Evolutionary conservation across 2,888 invertebrate species (phyloP), one percentile per base, ranked within the genome.

Genomic region (Latrodectus elegans): DNA sequence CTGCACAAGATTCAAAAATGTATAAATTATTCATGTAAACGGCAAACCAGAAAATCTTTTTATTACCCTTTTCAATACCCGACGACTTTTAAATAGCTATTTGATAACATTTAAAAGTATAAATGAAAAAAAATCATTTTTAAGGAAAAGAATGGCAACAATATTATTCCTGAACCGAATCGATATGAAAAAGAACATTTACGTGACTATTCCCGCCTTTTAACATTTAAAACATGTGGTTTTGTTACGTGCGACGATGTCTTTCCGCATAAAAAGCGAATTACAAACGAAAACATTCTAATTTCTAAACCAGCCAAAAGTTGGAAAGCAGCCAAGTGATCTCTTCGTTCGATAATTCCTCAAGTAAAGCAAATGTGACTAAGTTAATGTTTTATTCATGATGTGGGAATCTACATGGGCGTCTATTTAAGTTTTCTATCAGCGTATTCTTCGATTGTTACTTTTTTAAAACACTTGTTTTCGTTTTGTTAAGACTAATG

Each of bases 371-470:
- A 60, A 60, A 60, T 60, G 60, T 60, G n/a, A 60, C 60, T 60
- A n/a, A 60, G n/a, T n/a, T 15, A 60, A 60, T 60, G 60, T 60
- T 60, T 60, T 60, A 60, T 60, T 60, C 60, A 60, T 60, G 60
- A 60, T 15, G 60, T 60, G 12, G n/a, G 60, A 38, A 38, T 38
- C 38, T 38, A 6, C 38, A 38, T 38, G 4, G 38, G 38, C 38
- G 38, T n/a, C n/a, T n/a, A 60, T 60, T 60, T 60, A n/a, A 60
- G 14, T 60, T 60, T 60, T 60, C 60, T 60, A 60, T 60, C 60
- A 60, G n/a, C 12, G n/a, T 12, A 60, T 60, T 60, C 60, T 15
- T 6, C 12, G 60, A n/a, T 14, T 60, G n/a, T 60, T n/a, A 60
- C 60, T n/a, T 60, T 60, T 60, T 60, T 60, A 15, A 6, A 15